These are phyloP conservation scores for Malurus elegans DNA, from an alignment of 2,113 vertebrate species.

Conservation along the genomic window DNA sequence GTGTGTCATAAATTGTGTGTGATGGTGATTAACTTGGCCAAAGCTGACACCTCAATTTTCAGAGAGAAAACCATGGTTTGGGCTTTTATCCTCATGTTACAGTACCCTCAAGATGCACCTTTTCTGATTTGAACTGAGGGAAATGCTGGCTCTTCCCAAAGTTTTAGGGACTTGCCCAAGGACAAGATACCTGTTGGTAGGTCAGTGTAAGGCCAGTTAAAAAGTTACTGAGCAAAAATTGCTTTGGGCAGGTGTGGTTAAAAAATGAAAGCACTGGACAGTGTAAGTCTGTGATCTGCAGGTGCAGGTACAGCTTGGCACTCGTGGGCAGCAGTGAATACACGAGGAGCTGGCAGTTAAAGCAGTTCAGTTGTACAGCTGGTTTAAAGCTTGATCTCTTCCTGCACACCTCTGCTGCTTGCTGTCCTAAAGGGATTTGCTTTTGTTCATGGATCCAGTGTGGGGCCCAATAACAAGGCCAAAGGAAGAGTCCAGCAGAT, in stretches of 20 bases:
- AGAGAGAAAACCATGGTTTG: not conserved
- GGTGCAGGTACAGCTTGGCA: not conserved
- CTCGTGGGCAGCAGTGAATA: not conserved
- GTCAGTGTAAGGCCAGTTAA: not conserved
- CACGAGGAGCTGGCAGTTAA: not conserved
- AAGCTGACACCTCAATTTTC: not conserved
- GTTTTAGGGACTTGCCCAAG: not conserved
- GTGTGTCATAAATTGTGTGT: not conserved
- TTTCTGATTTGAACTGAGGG: not conserved
- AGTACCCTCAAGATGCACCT: not conserved
- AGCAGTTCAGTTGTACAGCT: not conserved
- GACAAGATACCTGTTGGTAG: no score
- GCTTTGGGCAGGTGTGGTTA: not conserved
- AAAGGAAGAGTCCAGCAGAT: not conserved
- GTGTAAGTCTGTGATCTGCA: not conserved
- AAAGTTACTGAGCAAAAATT: not conserved
- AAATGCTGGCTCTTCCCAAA: not conserved
- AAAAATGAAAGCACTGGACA: not conserved
- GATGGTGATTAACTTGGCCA: not conserved
- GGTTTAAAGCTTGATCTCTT: not conserved
- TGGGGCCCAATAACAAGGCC: not conserved
- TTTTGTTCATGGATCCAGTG: not conserved
- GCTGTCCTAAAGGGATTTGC: not conserved
- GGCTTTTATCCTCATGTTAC: not conserved
- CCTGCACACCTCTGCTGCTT: not conserved